These are phyloP conservation scores for Callyntrura guangdongensis DNA, from an alignment of 2,888 invertebrate genomes.

Conservation along the genomic window DNA sequence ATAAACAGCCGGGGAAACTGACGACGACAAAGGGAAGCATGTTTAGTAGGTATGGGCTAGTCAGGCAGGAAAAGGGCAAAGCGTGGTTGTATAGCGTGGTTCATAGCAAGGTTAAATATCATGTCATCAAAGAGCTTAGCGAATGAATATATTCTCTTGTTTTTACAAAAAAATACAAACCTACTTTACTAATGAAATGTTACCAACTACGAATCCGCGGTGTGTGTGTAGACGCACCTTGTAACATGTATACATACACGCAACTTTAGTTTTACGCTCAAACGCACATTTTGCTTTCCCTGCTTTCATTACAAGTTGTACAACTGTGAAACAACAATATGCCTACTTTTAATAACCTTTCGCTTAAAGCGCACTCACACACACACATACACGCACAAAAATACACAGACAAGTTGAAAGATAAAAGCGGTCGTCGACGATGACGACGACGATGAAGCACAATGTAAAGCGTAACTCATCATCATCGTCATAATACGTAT, in stretches of 20 bases:
- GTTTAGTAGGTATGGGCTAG: background rate
- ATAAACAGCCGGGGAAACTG: conserved; percentile 51
- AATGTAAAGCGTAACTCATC: conserved; percentile 31
- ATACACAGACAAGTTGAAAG: conserved; percentile 43
- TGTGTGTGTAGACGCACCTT: background rate
- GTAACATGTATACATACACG: conserved; percentile 8
- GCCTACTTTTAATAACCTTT: conserved; percentile 28
- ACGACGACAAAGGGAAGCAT: conserved; percentile 21
- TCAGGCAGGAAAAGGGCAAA: conserved; percentile 23
- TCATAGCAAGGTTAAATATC: conserved; percentile 66
- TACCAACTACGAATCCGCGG: conserved; percentile 8
- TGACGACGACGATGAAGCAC: background rate
- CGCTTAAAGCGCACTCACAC: conserved; percentile 19
- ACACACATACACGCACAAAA: conserved; percentile 34
- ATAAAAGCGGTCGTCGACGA: conserved; percentile 19
- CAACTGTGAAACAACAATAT: conserved; percentile 25
- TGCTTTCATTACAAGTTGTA: conserved; percentile 1
- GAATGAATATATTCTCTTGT: conserved; percentile 13
- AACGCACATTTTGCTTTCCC: background rate
- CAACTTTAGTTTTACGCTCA: background rate
- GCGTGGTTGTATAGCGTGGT: conserved; percentile 26
- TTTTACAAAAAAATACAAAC: background rate
- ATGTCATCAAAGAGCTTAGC: conserved; percentile 64
- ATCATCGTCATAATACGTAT: conserved; percentile 44
- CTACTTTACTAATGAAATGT: conserved; percentile 11